Evolutionary conservation across 2,888 invertebrate genomes (phyloP).

Genomic region (Philhelius pedissequus): DNA sequence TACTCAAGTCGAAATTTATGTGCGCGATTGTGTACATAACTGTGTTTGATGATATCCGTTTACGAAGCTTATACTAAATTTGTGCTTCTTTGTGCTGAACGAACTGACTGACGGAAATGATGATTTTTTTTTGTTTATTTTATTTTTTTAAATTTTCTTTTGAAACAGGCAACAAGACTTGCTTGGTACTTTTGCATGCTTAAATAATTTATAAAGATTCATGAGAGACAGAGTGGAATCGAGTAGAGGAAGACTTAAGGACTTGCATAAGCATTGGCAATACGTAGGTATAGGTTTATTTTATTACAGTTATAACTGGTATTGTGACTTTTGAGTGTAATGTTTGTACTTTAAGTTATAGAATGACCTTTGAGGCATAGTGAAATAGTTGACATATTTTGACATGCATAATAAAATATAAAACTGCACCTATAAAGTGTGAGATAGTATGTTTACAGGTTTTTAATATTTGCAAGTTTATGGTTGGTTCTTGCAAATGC

Average conservation of each 20-base stretch:
- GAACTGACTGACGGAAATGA: neutral
- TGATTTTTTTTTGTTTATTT: conserved; percentile 16
- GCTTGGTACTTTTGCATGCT: conserved; percentile 14
- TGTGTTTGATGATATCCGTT: conserved; percentile 46
- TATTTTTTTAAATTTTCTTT: conserved; percentile 46
- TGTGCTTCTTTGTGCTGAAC: neutral
- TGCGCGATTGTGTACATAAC: neutral
- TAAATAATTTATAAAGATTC: conserved; percentile 48
- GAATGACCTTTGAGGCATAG: neutral
- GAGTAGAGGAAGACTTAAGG: neutral
- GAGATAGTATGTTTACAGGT: too few species aligned
- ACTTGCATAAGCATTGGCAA: neutral
- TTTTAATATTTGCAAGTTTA: too few species aligned
- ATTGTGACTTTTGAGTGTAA: neutral
- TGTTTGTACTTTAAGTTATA: neutral
- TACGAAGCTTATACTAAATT: conserved; percentile 4
- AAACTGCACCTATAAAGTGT: too few species aligned
- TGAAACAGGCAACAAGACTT: conserved; percentile 24
- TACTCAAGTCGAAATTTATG: neutral
- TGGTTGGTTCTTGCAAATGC: too few species aligned
- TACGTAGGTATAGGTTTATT: conserved; percentile 22
- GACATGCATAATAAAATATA: neutral
- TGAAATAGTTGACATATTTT: neutral
- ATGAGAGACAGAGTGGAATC: neutral
- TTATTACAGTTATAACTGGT: neutral